Evolutionary conservation across 2,113 vertebrate genomes (phyloP).

Genomic region (Thymallus thymallus): DNA sequence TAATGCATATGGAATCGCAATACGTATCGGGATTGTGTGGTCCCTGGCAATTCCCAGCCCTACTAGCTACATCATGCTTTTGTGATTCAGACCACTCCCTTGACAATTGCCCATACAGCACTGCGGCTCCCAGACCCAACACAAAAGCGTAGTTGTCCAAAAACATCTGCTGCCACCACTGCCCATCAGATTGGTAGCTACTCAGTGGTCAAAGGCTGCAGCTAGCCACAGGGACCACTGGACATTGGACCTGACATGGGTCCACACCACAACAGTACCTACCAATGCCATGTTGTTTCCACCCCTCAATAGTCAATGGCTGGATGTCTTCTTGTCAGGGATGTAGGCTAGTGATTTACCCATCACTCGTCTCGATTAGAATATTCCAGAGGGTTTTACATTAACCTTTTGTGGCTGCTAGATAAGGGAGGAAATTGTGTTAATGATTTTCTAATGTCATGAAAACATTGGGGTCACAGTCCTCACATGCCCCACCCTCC

Average conservation of each 20-base stretch:
- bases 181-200: constrained; percentile 4
- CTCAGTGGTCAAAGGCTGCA: background rate
- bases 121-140: background rate
- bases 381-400: background rate
- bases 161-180: constrained; percentile 17
- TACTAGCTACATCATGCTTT: too few relatives aligned
- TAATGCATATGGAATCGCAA: too few relatives aligned
- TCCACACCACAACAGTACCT: background rate
- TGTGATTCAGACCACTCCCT: background rate
- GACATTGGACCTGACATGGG: background rate
- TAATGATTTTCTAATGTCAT: background rate
- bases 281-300: too few relatives aligned
- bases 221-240: background rate
- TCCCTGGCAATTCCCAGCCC: too few relatives aligned
- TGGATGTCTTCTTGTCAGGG: background rate
- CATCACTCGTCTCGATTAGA: background rate
- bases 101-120: constrained; percentile 8
- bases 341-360: background rate
- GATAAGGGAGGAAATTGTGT: background rate
- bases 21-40: too few relatives aligned
- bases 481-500: background rate
- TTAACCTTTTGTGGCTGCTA: background rate
- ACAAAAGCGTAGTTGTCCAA: constrained; percentile 37
- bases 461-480: background rate
- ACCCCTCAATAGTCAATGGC: too few relatives aligned